Percentiles rank a stretch among this genome's conserved stretches.
These are phyloP conservation scores for Hymenochirus boettgeri DNA, from an alignment of 2,113 vertebrate genomes.

Conservation along the genomic window DNA sequence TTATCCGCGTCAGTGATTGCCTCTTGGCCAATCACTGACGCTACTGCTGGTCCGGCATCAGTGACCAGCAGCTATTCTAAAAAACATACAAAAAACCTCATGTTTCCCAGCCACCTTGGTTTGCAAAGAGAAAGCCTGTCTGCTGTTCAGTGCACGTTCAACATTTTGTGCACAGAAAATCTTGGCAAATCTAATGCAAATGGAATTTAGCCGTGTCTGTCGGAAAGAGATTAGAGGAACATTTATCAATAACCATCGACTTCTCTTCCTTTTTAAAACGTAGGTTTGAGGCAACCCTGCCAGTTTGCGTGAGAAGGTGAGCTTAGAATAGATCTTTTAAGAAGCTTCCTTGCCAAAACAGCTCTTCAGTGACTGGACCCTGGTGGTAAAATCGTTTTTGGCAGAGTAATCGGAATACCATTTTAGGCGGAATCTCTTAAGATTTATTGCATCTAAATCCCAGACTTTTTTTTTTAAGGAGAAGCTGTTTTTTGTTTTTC, in stretches of 20 bases:
- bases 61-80: too few species aligned
- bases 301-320: not conserved
- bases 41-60: too few species aligned
- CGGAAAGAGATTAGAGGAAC: slow-evolving; percentile 21
- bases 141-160: not conserved
- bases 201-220: slow-evolving; percentile 30
- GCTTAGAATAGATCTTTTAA: slow-evolving; percentile 2
- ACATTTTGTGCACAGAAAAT: slow-evolving; percentile 1
- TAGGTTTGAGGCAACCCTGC: slow-evolving; percentile 9
- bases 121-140: not conserved
- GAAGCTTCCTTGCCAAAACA: slow-evolving; percentile 1
- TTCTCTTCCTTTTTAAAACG: slow-evolving; percentile 6
- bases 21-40: too few species aligned
- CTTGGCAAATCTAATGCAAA: slow-evolving; percentile 13
- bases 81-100: too few species aligned
- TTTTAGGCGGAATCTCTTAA: not conserved
- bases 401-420: slow-evolving; percentile 17
- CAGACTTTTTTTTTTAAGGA: not conserved
- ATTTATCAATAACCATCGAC: slow-evolving; percentile 21
- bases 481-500: not conserved
- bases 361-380: slow-evolving; percentile 4
- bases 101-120: not conserved
- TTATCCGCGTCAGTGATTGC: too few species aligned
- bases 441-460: slow-evolving; percentile 1
- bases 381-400: slow-evolving; percentile 31